These are phyloP conservation scores for Melinaea marsaeus DNA, from an alignment of 2,888 invertebrate genomes.

Conservation along the genomic window DNA sequence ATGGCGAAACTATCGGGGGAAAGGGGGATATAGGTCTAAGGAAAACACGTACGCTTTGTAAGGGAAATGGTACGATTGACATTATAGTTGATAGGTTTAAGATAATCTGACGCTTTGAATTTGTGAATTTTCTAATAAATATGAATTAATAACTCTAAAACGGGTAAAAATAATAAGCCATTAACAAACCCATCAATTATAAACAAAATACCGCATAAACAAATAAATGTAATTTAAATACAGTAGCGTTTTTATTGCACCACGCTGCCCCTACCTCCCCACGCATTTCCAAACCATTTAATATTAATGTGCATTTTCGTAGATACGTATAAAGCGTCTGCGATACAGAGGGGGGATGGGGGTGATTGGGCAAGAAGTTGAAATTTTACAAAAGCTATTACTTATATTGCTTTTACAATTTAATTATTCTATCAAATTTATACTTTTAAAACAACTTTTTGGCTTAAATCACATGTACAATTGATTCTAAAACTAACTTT, in stretches of 20 bases:
- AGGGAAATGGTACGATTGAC: constrained; percentile 71
- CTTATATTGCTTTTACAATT: constrained; percentile 38
- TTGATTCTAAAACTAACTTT: too few species aligned
- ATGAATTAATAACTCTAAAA: too few species aligned
- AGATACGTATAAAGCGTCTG: constrained; percentile 76
- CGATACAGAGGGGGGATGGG: constrained; percentile 66
- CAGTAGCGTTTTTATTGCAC: constrained; percentile 64
- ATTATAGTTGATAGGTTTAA: constrained; percentile 61
- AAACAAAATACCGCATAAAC: constrained; percentile 30
- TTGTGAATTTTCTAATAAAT: too few species aligned
- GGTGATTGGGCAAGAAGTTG: constrained; percentile 63
- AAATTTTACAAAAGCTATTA: constrained; percentile 61
- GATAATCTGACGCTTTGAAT: constrained; percentile 38
- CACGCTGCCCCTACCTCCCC: constrained; percentile 47
- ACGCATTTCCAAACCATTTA: constrained; percentile 79
- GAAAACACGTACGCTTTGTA: constrained; percentile 74
- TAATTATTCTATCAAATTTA: too few species aligned
- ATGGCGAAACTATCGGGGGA: constrained; percentile 63
- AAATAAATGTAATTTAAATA: constrained; percentile 52
- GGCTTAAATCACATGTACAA: too few species aligned
- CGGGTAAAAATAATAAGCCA: neutral
- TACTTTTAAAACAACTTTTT: too few species aligned
- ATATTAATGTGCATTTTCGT: constrained; percentile 80
- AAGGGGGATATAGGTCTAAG: constrained; percentile 71
- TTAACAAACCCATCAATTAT: constrained; percentile 7